Base-by-base conservation (phyloP, 2,113 vertebrate genomes). In the Coracopsis vasa region DNA sequence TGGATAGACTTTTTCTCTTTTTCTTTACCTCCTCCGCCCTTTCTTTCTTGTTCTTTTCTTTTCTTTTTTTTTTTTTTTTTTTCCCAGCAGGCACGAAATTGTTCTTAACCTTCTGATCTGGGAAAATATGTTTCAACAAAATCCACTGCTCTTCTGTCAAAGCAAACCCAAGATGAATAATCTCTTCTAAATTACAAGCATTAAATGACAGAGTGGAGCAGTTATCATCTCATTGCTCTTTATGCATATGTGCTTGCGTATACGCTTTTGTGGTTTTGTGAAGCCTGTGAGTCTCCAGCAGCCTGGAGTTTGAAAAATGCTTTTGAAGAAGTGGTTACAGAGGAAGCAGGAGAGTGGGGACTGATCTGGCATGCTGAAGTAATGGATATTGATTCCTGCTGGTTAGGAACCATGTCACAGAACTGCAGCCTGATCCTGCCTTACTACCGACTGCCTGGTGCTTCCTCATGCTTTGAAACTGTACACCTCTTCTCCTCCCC, bases 31-130 rank as follows among this genome's bases (percentile, higher is more conserved):
- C 10, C 18, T 4, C 2, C 8, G 7, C 15, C 3, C 10, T 44
- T 66, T 45, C 14, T 82, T 95, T 48, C 28, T 85, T 58, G 6
- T 41, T 88, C 29, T 79, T 47, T 47, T n/a, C 10, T 78, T 45
- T 48, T 53, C 28, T 9, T 7, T 4, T 21, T 9, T 6, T 48
- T 53, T 31, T 9, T 7, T 4, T 21, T 9, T 6, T 3, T 4
- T 13, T 18, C 31, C 5, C 33, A 24, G 6, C 56, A 86, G 51
- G 65, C 69, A 87, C 16, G 82, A 33, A 54, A 73, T 91, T 84
- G 33, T 92, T 93, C 72, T 89, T 93, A 91, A 93, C 60, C 56
- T 93, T 75, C 61, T 75, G 77, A 96, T 94, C 56, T 24, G 14
- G 21, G 33, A 89, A 93, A 80, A 83, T 16, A 79, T 33, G 82